phyloP scores from a whole-genome alignment of 2,797 vertebrate species.

The Smutsia gigantea region DNA sequence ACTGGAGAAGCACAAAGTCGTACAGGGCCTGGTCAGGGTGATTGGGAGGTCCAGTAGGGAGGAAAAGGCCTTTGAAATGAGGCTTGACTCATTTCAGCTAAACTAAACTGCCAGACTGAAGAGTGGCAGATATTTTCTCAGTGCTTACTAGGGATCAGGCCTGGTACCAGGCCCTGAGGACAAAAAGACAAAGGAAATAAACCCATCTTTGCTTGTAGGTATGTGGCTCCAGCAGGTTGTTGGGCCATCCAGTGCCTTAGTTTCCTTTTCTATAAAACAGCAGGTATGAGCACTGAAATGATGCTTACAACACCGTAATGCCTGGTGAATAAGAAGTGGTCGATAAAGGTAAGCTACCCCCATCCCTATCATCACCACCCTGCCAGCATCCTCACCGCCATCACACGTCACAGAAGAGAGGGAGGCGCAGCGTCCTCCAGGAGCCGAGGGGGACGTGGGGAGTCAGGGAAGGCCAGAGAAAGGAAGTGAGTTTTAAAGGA shows the following conservation, averaged over 20 bases:
- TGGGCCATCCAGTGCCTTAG: not conserved
- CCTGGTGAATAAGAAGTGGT: not conserved
- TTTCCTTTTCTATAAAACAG: not conserved
- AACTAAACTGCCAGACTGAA: not conserved
- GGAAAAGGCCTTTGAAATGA: not conserved
- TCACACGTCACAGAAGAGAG: not conserved
- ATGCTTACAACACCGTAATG: not conserved
- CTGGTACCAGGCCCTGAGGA: not conserved
- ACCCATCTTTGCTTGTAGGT: too few relatives aligned
- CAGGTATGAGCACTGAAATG: not conserved
- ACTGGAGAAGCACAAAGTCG: not conserved
- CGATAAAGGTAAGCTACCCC: too few relatives aligned
- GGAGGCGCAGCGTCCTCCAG: not conserved
- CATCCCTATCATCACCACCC: not conserved
- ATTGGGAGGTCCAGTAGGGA: not conserved
- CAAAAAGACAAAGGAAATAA: not conserved
- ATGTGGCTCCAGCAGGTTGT: not conserved
- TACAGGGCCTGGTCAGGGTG: not conserved
- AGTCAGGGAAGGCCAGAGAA: not conserved
- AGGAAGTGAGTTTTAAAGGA: conserved; percentile 26
- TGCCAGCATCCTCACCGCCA: fast-evolving
- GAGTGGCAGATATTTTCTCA: not conserved
- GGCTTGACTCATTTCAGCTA: not conserved
- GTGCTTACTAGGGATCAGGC: not conserved
- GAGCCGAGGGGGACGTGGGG: not conserved